Evolutionary conservation across 2,888 invertebrate genomes (phyloP).

Genomic region (Amphipoea oculea): DNA sequence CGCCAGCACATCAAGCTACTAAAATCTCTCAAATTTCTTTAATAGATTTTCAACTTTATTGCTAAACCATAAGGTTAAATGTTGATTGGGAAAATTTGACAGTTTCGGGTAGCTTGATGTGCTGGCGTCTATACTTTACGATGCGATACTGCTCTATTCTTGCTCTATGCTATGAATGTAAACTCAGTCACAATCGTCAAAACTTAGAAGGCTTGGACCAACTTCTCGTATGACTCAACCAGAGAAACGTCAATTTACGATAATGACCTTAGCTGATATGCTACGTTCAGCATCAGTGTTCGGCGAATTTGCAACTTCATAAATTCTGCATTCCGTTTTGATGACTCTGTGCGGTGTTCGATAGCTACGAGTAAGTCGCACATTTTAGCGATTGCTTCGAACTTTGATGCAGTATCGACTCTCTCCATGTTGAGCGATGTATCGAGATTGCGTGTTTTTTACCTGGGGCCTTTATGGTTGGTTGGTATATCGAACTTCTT

Average conservation of each 20-base stretch:
- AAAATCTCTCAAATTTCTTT: no score
- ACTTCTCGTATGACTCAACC: neutral
- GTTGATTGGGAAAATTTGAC: no score
- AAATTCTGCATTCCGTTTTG: neutral
- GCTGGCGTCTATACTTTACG: no score
- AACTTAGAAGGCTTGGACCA: neutral
- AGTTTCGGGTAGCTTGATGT: no score
- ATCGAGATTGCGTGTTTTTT: neutral
- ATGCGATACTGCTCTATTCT: neutral
- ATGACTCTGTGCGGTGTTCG: neutral
- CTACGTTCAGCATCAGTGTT: neutral
- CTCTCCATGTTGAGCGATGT: neutral
- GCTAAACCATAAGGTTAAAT: no score
- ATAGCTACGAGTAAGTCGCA: no score
- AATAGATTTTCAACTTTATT: no score
- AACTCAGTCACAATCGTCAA: neutral
- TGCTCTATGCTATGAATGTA: neutral
- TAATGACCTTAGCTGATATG: neutral
- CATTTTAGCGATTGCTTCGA: neutral
- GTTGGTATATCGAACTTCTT: neutral
- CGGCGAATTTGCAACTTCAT: neutral
- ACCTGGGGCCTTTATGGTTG: neutral
- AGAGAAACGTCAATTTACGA: neutral
- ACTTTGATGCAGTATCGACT: neutral
- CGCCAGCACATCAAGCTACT: no score